These are phyloP conservation scores for Drosophila falleni DNA, from an alignment of 2,888 invertebrate genomes.

Conservation along the genomic window DNA sequence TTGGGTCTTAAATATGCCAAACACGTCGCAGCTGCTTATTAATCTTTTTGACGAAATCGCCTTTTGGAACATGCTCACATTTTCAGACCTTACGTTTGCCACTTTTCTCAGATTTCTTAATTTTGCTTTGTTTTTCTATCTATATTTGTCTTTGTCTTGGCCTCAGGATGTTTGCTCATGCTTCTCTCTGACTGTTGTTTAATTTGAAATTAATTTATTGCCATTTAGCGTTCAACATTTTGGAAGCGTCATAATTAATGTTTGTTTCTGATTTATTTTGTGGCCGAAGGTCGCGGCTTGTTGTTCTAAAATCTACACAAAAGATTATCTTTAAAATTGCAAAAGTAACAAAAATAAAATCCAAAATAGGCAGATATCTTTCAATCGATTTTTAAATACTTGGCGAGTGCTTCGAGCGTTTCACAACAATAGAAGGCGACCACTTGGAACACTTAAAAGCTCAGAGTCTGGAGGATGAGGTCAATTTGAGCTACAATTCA, in stretches of 20 bases:
- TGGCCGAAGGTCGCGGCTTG: slow-evolving; percentile 43
- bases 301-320: slow-evolving; percentile 50
- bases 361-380: slow-evolving; percentile 52
- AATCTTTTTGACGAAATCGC: slow-evolving; percentile 76
- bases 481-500: slow-evolving; percentile 37
- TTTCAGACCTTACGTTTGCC: slow-evolving; percentile 57
- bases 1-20: slow-evolving; percentile 57
- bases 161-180: slow-evolving; percentile 49
- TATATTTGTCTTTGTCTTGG: slow-evolving; percentile 31
- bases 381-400: slow-evolving; percentile 56
- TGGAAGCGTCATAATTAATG: slow-evolving; percentile 58
- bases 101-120: slow-evolving; percentile 28
- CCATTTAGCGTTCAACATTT: slow-evolving; percentile 41
- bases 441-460: slow-evolving; percentile 18
- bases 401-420: slow-evolving; percentile 25
- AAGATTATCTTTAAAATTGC: slow-evolving; percentile 56
- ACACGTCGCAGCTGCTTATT: slow-evolving; percentile 76
- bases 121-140: slow-evolving; percentile 33
- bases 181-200: slow-evolving; percentile 49
- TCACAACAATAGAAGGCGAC: slow-evolving; percentile 36
- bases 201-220: slow-evolving; percentile 60
- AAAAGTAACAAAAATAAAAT: slow-evolving; percentile 12
- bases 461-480: slow-evolving; percentile 42
- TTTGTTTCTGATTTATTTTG: slow-evolving; percentile 25
- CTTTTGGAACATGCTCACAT: slow-evolving; percentile 53